Evolutionary conservation across 2,113 vertebrate genomes (phyloP).

Genomic region (Chloebia gouldiae): DNA sequence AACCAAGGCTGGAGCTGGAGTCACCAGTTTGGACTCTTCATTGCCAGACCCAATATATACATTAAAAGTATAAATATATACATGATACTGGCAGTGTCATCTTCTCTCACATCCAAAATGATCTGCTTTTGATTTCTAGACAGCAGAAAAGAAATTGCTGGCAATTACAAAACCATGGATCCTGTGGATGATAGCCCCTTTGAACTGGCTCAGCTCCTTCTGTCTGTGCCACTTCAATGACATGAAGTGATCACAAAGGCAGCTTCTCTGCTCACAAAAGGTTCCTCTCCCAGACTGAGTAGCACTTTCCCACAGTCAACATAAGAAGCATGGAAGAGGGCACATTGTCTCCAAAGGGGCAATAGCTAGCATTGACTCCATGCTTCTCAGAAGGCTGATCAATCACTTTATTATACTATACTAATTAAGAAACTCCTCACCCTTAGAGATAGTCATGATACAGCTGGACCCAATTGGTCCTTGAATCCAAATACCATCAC

Average conservation of each 20-base stretch:
- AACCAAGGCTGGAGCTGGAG: background rate
- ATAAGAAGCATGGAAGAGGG: background rate
- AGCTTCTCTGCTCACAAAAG: background rate
- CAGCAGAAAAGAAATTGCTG: background rate
- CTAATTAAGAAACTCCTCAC: too few relatives aligned
- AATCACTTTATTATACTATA: too few relatives aligned
- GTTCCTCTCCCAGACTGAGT: background rate
- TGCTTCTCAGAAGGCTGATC: too few relatives aligned
- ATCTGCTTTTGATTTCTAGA: constrained; percentile 15
- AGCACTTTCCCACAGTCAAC: background rate
- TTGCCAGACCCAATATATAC: background rate
- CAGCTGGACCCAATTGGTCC: too few relatives aligned
- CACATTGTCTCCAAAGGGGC: too few relatives aligned
- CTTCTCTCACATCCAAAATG: background rate
- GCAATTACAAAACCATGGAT: background rate
- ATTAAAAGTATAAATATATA: constrained; percentile 11
- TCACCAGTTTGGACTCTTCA: background rate
- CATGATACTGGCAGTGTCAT: background rate
- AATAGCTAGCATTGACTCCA: too few relatives aligned
- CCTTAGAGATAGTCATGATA: too few relatives aligned
- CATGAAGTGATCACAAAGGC: background rate
- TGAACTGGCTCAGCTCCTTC: background rate
- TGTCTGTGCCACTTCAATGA: background rate
- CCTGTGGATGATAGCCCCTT: background rate
- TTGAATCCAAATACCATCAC: too few relatives aligned